Conservation (phyloP, 2,888 invertebrate genomes). For the Caenorhabditis sulstoni region DNA sequence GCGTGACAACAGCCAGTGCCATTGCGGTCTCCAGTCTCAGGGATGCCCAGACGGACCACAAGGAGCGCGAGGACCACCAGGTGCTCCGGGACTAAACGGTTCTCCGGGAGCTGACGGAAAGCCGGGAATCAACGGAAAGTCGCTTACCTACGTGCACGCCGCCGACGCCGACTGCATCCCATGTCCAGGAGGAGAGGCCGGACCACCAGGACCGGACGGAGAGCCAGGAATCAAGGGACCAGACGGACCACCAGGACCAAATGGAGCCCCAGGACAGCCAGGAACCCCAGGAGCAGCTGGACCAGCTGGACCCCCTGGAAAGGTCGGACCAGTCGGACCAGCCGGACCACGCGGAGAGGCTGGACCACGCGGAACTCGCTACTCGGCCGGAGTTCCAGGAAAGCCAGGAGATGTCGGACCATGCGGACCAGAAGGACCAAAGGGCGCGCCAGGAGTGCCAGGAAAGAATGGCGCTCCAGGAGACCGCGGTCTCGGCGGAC, state of each 20-base stretch:
- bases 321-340: slow-evolving; percentile 60
- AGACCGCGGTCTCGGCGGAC: slow-evolving; percentile 61
- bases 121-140: slow-evolving; percentile 54
- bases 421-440: slow-evolving; percentile 69
- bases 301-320: slow-evolving; percentile 70
- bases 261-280: slow-evolving; percentile 59
- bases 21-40: slow-evolving; percentile 58
- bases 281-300: slow-evolving; percentile 69
- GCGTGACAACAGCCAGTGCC: slow-evolving; percentile 61
- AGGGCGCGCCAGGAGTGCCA: slow-evolving; percentile 64
- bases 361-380: slow-evolving; percentile 59
- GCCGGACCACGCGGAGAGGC: slow-evolving; percentile 55
- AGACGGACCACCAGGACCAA: slow-evolving; percentile 63
- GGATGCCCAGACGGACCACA: slow-evolving; percentile 62
- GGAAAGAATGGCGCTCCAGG: slow-evolving; percentile 66
- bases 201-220: slow-evolving; percentile 64
- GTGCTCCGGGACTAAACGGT: slow-evolving; percentile 49
- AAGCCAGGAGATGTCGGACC: slow-evolving; percentile 64
- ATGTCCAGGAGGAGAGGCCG: slow-evolving; percentile 60
- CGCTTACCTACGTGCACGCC: slow-evolving; percentile 34
- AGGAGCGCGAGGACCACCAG: slow-evolving; percentile 57
- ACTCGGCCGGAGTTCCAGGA: slow-evolving; percentile 56
- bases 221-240: slow-evolving; percentile 59
- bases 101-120: slow-evolving; percentile 57
- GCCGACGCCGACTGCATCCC: slow-evolving; percentile 55